Evolutionary conservation across 2,113 vertebrate species (phyloP), one percentile per base, ranked within the genome.

Genomic region (Cyanoliseus patagonus): DNA sequence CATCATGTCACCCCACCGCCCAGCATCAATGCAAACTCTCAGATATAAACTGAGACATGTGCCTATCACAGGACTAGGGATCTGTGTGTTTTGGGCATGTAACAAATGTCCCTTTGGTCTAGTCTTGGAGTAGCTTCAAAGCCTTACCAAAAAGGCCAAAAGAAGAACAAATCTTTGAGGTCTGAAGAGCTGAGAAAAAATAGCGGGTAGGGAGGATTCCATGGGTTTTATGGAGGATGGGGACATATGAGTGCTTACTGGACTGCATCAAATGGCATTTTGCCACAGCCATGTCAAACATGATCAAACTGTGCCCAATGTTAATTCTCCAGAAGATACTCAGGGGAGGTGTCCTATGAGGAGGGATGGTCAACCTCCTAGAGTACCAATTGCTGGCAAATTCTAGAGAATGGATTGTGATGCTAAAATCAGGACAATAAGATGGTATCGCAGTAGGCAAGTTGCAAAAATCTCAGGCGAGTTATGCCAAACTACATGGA

Each of bases 71-170:
- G 44, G 37, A 76, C 14, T 27, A 68, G 19, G 42, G 24, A 6
- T 14, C 7, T 0, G 0, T 17, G 11, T 0, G 1, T 74, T 83
- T 72, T n/a, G 33, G 33, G 31, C 75, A 55, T 0, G 2, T 46
- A 89, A 14, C 5, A 68, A 33, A 13, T 7, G 28, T 0, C 1
- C 0, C 0, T 74, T 84, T 52, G 9, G 8, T 7, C 3, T 0
- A 76, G n/a, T 68, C 35, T 39, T 73, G 39, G 33, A 87, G 47
- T 23, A 72, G 31, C 37, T 84, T 84, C 75, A 35, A 66, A 47
- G 25, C 31, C 33, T 77, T 72, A 88, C 5, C 53, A 70, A 77
- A 77, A n/a, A 92, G 46, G 30, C 42, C 17, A 52, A 57, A 13
- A 88, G 53, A 41, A 90, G 37, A 16, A 77, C 30, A 66, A 66